Conservation (phyloP, 1,140 invertebrate species). For the Drusus annulatus region DNA sequence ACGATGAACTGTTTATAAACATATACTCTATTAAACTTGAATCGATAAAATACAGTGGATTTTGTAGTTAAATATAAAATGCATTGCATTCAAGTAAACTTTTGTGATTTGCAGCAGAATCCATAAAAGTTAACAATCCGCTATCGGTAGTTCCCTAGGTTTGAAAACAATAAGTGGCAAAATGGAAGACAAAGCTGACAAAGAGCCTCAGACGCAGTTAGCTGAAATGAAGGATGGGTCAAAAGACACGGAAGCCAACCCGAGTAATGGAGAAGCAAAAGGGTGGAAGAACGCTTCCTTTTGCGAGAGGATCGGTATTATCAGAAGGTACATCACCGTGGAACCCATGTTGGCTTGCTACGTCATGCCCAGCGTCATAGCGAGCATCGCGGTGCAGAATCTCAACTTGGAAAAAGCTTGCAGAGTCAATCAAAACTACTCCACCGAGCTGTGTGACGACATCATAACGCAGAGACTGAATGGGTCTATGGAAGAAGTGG, state of each 20-base stretch:
- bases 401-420: conserved; percentile 84
- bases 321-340: conserved; percentile 76
- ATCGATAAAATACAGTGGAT: too few relatives aligned
- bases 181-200: conserved; percentile 12
- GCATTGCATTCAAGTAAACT: too few relatives aligned
- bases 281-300: conserved; percentile 62
- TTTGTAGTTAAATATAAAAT: too few relatives aligned
- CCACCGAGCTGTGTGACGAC: conserved; percentile 76
- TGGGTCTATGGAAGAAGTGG: conserved; percentile 65
- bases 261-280: background rate
- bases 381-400: conserved; percentile 79
- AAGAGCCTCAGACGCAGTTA: too few relatives aligned
- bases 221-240: background rate
- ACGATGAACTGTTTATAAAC: too few relatives aligned
- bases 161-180: background rate
- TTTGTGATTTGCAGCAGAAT: too few relatives aligned
- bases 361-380: conserved; percentile 79
- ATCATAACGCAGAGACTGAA: conserved; percentile 75
- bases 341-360: conserved; percentile 80
- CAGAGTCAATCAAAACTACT: conserved; percentile 78
- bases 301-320: conserved; percentile 65
- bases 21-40: too few relatives aligned
- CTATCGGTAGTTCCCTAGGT: too few relatives aligned
- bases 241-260: conserved; percentile 16
- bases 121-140: too few relatives aligned